Evolutionary conservation across 2,113 vertebrate genomes (phyloP).

Genomic region (Xiphophorus couchianus): DNA sequence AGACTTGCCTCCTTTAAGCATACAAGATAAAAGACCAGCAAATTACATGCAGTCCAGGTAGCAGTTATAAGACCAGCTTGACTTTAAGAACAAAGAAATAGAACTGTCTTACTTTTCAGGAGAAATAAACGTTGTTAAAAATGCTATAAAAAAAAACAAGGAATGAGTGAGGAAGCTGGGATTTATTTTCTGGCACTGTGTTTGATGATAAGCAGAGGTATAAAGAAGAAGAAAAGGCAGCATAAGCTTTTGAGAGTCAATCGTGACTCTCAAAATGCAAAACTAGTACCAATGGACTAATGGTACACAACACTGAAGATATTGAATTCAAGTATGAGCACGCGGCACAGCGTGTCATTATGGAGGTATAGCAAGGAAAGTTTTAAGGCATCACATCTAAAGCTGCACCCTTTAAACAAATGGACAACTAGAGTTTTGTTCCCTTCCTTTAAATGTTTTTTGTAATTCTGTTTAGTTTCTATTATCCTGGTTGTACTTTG

Average conservation of each 20-base stretch:
- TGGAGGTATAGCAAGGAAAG: not conserved
- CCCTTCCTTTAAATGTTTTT: not conserved
- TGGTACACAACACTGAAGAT: not conserved
- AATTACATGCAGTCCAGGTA: constrained; percentile 2
- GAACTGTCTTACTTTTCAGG: not conserved
- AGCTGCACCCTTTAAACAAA: not conserved
- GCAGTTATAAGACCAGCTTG: not conserved
- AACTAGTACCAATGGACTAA: no score
- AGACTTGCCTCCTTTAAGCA: constrained; percentile 15
- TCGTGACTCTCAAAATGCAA: no score
- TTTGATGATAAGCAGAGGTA: not conserved
- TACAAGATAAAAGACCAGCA: constrained; percentile 8
- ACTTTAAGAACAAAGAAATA: constrained; percentile 11
- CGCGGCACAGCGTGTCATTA: not conserved
- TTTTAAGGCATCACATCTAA: not conserved
- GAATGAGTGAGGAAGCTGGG: not conserved
- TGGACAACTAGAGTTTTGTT: not conserved
- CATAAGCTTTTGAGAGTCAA: no score
- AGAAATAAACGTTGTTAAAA: not conserved
- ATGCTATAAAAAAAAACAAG: not conserved
- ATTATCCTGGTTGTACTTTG: no score
- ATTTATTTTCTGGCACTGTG: not conserved
- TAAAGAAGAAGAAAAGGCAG: not conserved
- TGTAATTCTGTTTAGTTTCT: not conserved
- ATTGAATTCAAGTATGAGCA: not conserved